phyloP scores from a whole-genome alignment of 2,113 vertebrate species.

The Chascanopsetta lugubris region DNA sequence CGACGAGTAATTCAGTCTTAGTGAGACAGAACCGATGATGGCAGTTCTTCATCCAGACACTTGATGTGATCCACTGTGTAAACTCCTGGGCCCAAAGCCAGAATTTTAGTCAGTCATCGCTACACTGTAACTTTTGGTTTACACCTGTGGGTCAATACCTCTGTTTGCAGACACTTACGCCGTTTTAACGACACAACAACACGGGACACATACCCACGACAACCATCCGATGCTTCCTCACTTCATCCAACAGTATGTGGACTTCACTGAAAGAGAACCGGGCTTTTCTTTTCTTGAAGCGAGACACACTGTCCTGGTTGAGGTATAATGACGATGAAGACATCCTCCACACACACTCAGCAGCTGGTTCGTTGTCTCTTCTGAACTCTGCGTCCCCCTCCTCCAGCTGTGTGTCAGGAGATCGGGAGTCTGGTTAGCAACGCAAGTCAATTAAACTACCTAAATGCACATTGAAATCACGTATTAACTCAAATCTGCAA shows the following conservation, averaged over 20 bases:
- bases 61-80: no score
- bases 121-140: no score
- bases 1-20: no score
- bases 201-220: constrained; percentile 76
- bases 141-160: no score
- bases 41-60: no score
- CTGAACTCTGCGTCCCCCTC: background rate
- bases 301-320: constrained; percentile 66
- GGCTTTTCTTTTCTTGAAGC: constrained; percentile 83
- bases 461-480: background rate
- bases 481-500: background rate
- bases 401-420: constrained; percentile 18
- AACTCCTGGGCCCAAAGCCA: no score
- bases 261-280: constrained; percentile 83
- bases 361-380: constrained; percentile 27
- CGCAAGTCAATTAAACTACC: background rate
- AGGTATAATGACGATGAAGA: constrained; percentile 65
- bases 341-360: constrained; percentile 68
- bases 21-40: no score
- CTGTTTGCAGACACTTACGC: no score
- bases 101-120: no score
- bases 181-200: no score
- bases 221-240: constrained; percentile 79
- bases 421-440: constrained; percentile 13
- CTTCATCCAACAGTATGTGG: constrained; percentile 83